Evolutionary conservation across 2,113 vertebrate genomes (phyloP).

Genomic region (Harpagus bidentatus): DNA sequence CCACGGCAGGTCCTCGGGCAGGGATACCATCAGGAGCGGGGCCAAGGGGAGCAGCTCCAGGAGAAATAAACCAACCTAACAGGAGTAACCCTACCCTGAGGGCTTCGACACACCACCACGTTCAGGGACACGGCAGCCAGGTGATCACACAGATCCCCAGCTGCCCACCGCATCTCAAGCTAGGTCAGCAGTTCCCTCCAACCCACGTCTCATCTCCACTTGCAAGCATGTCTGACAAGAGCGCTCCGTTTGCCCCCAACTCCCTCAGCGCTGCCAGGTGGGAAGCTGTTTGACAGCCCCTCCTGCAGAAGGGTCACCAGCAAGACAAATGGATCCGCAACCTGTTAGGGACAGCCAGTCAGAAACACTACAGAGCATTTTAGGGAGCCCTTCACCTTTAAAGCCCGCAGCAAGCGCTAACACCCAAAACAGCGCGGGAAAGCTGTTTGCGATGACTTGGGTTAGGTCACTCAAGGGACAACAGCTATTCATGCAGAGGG

Average conservation of each 20-base stretch:
- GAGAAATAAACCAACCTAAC: background rate
- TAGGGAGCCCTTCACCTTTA: background rate
- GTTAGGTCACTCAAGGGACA: background rate
- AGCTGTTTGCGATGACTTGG: background rate
- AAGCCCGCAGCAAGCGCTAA: background rate
- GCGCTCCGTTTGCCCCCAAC: fast-evolving
- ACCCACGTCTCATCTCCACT: background rate
- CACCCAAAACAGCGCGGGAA: background rate
- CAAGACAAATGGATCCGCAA: fast-evolving
- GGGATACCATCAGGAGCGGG: fast-evolving
- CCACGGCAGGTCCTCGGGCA: background rate
- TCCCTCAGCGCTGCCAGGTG: background rate
- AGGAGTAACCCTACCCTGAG: too few relatives aligned
- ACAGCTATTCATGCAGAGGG: background rate
- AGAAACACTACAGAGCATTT: fast-evolving
- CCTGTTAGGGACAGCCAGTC: fast-evolving
- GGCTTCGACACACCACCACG: fast-evolving
- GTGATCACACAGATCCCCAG: background rate
- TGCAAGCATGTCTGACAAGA: fast-evolving
- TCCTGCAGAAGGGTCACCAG: background rate
- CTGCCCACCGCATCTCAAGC: background rate
- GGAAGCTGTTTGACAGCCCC: background rate
- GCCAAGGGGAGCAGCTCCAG: background rate
- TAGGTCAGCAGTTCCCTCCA: background rate
- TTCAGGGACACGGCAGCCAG: too few relatives aligned